Evolutionary conservation across 2,113 vertebrate species (phyloP).

Genomic region (Engraulis encrasicolus): DNA sequence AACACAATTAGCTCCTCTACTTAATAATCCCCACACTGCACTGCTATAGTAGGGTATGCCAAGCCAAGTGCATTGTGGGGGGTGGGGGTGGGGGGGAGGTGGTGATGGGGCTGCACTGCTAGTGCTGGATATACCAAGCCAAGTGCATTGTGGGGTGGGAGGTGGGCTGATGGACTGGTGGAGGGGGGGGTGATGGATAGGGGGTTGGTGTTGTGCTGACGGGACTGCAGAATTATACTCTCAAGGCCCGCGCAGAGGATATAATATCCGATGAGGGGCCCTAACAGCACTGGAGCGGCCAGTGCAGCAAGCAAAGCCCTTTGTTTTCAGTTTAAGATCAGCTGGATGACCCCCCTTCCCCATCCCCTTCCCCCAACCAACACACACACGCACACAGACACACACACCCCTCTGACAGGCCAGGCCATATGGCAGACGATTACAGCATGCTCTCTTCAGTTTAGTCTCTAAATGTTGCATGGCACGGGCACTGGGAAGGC

Average conservation of each 20-base stretch:
- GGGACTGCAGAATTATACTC: conserved; percentile 3
- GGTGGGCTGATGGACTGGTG: not conserved
- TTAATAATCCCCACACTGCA: conserved; percentile 9
- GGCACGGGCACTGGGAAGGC: conserved; percentile 18
- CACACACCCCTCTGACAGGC: conserved; percentile 44
- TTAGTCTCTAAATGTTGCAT: conserved; percentile 39
- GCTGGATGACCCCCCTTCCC: conserved; percentile 57
- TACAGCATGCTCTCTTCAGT: conserved; percentile 50
- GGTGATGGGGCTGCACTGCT: too few species aligned
- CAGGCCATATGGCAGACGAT: conserved; percentile 70
- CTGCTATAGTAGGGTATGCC: not conserved
- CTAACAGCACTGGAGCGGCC: conserved; percentile 2
- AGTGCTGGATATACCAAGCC: not conserved
- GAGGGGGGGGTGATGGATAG: not conserved
- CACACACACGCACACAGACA: not conserved
- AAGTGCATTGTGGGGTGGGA: not conserved
- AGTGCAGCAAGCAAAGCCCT: conserved; percentile 34
- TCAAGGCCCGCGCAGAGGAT: conserved; percentile 2
- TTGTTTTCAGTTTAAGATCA: conserved; percentile 47
- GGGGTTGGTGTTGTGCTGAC: not conserved
- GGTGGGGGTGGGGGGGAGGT: not conserved
- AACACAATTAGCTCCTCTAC: not conserved
- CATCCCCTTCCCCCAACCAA: conserved; percentile 31
- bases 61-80: not conserved
- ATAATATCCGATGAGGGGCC: conserved; percentile 28